Evolutionary conservation across 2,888 invertebrate species (phyloP).

Genomic region (Parnassius glacialis): DNA sequence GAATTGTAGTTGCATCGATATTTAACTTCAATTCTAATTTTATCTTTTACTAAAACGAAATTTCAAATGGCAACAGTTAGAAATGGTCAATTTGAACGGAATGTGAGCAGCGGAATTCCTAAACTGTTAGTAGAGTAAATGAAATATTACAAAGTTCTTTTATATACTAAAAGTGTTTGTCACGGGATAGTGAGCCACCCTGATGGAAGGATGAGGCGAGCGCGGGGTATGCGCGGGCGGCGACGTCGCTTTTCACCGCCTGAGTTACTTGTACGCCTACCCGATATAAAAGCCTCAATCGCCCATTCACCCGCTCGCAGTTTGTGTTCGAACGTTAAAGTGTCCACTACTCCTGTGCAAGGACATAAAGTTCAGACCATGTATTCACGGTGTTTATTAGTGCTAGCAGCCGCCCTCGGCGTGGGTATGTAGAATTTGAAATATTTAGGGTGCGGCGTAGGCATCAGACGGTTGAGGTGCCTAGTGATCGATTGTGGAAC

Average conservation of each 20-base stretch:
- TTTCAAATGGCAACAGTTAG: too few species aligned
- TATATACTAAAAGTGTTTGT: slow-evolving; percentile 3
- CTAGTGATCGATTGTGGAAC: slow-evolving; percentile 41
- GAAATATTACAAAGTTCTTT: not conserved
- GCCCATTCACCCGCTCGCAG: slow-evolving; percentile 81
- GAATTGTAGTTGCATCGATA: not conserved
- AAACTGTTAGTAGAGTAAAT: too few species aligned
- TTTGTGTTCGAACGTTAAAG: slow-evolving; percentile 78
- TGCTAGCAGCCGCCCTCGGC: slow-evolving; percentile 84
- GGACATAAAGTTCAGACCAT: slow-evolving; percentile 74
- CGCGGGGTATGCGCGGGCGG: slow-evolving; percentile 45
- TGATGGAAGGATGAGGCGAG: slow-evolving; percentile 36
- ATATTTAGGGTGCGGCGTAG: slow-evolving; percentile 66
- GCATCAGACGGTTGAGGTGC: slow-evolving; percentile 32
- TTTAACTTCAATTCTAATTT: too few species aligned
- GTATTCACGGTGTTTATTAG: slow-evolving; percentile 80
- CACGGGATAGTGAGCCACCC: slow-evolving; percentile 30
- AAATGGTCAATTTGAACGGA: too few species aligned
- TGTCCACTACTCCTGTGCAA: slow-evolving; percentile 73
- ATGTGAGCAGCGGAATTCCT: too few species aligned
- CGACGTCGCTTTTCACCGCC: slow-evolving; percentile 68
- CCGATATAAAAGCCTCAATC: slow-evolving; percentile 76
- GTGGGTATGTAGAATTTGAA: slow-evolving; percentile 83
- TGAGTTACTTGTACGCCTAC: slow-evolving; percentile 61
- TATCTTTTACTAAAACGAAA: too few species aligned